phyloP scores from a whole-genome alignment of 53 echinoderm and acorn worm genomes.

The Luidia sarsii region DNA sequence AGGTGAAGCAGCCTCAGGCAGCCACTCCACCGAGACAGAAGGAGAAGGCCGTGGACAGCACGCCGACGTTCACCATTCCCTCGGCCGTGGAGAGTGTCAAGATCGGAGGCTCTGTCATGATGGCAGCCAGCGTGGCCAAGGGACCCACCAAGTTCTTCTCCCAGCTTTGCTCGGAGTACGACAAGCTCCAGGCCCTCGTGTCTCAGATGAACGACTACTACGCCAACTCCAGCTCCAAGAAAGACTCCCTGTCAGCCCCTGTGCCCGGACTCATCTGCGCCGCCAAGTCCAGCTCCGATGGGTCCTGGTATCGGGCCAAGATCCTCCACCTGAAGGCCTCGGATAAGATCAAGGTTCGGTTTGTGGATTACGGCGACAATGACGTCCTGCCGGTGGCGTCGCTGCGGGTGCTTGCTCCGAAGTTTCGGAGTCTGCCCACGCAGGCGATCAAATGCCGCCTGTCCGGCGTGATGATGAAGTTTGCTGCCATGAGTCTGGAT shows the following conservation, averaged over 20 bases:
- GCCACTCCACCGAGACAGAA: slow-evolving; percentile 36
- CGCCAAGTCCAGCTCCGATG: slow-evolving; percentile 76
- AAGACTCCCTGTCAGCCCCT: slow-evolving; percentile 8
- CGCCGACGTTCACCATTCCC: slow-evolving; percentile 24
- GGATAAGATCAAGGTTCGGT: slow-evolving; percentile 64
- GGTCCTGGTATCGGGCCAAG: slow-evolving; percentile 80
- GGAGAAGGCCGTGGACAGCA: slow-evolving; percentile 34
- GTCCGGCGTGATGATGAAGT: slow-evolving; percentile 52
- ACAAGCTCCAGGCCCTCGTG: slow-evolving; percentile 34
- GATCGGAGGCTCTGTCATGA: slow-evolving; percentile 55
- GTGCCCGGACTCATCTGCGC: slow-evolving; percentile 63
- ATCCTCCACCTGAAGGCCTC: slow-evolving; percentile 53
- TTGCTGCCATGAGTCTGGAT: slow-evolving; percentile 69
- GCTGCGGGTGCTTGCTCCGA: slow-evolving; percentile 41
- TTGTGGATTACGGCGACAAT: slow-evolving; percentile 88
- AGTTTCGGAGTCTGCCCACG: slow-evolving; percentile 61
- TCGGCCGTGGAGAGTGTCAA: slow-evolving; percentile 49
- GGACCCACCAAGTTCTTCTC: slow-evolving; percentile 84
- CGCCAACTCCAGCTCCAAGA: slow-evolving; percentile 9
- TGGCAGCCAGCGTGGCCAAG: slow-evolving; percentile 66
- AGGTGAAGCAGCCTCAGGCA: slow-evolving; percentile 28
- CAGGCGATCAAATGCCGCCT: slow-evolving; percentile 83
- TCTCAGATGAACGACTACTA: slow-evolving; percentile 39
- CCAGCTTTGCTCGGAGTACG: slow-evolving; percentile 51
- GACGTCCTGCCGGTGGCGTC: slow-evolving; percentile 46